A percentile compares a stretch with the other conserved stretches of the same genome.
phyloP scores from a whole-genome alignment of 2,888 invertebrate genomes.

The Calliopum simillimum region DNA sequence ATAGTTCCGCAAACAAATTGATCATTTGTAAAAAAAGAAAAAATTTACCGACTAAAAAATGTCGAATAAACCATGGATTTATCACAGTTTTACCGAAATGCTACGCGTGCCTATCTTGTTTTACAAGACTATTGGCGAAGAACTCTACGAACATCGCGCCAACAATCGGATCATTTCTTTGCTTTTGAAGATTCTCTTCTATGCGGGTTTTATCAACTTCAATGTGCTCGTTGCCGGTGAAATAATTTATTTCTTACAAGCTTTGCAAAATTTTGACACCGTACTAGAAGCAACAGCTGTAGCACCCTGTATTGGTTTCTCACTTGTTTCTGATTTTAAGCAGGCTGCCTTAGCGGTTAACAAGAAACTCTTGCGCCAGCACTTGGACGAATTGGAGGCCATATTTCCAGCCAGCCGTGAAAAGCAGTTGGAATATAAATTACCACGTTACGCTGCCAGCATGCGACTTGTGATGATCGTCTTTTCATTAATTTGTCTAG shows the following conservation, averaged over 20 bases:
- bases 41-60: too few relatives aligned
- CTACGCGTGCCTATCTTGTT: conserved; percentile 54
- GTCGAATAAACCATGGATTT: not conserved
- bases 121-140: conserved; percentile 56
- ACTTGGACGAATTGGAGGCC: conserved; percentile 55
- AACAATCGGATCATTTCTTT: conserved; percentile 38
- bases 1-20: not conserved
- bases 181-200: conserved; percentile 45
- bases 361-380: conserved; percentile 46
- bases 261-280: conserved; percentile 52
- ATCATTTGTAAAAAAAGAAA: not conserved
- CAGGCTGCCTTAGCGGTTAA: conserved; percentile 52
- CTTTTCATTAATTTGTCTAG: conserved; percentile 56
- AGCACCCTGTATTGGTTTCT: conserved; percentile 60
- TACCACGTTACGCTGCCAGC: conserved; percentile 46
- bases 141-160: conserved; percentile 54
- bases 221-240: conserved; percentile 55
- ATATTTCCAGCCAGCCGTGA: conserved; percentile 54
- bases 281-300: conserved; percentile 57
- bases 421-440: conserved; percentile 48
- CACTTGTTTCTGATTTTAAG: conserved; percentile 56
- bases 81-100: conserved; percentile 49
- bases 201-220: conserved; percentile 54
- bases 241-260: conserved; percentile 52
- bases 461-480: conserved; percentile 55